These are phyloP conservation scores for Congeria kusceri DNA, from an alignment of 2,888 invertebrate genomes.

Conservation along the genomic window DNA sequence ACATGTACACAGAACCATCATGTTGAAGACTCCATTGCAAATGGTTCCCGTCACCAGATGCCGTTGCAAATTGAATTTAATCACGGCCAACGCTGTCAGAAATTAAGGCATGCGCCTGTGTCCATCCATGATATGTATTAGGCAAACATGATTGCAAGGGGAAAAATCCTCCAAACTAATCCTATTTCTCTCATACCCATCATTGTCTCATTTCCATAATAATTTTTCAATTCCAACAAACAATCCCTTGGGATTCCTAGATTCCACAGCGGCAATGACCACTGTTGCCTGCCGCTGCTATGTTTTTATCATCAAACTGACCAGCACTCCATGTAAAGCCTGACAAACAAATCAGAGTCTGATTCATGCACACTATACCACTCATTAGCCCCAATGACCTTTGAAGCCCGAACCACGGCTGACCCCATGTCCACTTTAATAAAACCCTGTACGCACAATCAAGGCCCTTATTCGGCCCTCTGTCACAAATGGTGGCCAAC, in stretches of 20 bases:
- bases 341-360: slow-evolving; percentile 44
- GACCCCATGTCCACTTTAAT: slow-evolving; percentile 29
- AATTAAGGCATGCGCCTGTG: background rate
- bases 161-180: slow-evolving; percentile 34
- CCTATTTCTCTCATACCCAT: slow-evolving; percentile 37
- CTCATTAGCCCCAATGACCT: slow-evolving; percentile 35
- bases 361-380: slow-evolving; percentile 12
- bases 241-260: slow-evolving; percentile 31
- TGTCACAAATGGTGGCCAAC: slow-evolving; percentile 1
- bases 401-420: slow-evolving; percentile 17
- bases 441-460: slow-evolving; percentile 20
- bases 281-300: slow-evolving; percentile 24
- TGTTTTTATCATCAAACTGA: slow-evolving; percentile 47
- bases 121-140: slow-evolving; percentile 10
- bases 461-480: background rate
- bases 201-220: slow-evolving; percentile 51
- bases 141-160: background rate
- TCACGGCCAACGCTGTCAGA: too few species aligned
- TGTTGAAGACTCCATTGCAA: too few species aligned
- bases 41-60: too few species aligned
- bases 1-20: too few species aligned
- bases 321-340: slow-evolving; percentile 48
- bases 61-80: too few species aligned
- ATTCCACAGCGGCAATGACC: slow-evolving; percentile 24
- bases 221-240: slow-evolving; percentile 51